Evolutionary conservation across 1,140 invertebrate species (phyloP).

Genomic region (Neotoxoptera formosana): DNA sequence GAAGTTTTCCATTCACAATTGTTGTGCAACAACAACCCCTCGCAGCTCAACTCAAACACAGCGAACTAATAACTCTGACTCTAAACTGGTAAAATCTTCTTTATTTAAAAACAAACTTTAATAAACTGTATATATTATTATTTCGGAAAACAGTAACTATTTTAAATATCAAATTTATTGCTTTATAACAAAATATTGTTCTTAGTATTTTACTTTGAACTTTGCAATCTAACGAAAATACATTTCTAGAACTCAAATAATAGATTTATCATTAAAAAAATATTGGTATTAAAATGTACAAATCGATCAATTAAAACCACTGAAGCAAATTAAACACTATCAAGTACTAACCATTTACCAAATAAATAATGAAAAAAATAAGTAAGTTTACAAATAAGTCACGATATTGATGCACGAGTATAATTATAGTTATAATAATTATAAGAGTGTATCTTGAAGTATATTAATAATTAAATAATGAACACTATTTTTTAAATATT

Average conservation of each 20-base stretch:
- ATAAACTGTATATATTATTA: not conserved
- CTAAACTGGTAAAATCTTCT: not conserved
- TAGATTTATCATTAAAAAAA: not conserved
- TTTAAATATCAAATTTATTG: not conserved
- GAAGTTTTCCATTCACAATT: not conserved
- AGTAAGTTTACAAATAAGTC: not conserved
- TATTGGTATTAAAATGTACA: not conserved
- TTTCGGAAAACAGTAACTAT: not conserved
- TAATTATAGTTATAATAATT: too few relatives aligned
- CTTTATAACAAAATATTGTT: constrained; percentile 5
- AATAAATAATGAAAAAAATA: not conserved
- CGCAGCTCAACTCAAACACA: not conserved
- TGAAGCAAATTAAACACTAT: not conserved
- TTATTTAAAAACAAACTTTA: not conserved
- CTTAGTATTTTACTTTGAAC: constrained; percentile 7
- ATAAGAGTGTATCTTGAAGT: too few relatives aligned
- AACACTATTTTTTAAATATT: not conserved
- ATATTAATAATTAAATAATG: too few relatives aligned
- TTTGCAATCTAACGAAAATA: not conserved
- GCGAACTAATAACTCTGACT: not conserved
- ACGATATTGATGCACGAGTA: not conserved
- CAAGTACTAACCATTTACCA: not conserved
- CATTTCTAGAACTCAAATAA: not conserved
- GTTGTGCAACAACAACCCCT: not conserved
- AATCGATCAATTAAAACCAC: not conserved